A percentile compares a stretch with the other conserved stretches of the same genome.
These are phyloP conservation scores for Paramormyrops kingsleyae DNA, from an alignment of 2,113 vertebrate species.

Conservation along the genomic window DNA sequence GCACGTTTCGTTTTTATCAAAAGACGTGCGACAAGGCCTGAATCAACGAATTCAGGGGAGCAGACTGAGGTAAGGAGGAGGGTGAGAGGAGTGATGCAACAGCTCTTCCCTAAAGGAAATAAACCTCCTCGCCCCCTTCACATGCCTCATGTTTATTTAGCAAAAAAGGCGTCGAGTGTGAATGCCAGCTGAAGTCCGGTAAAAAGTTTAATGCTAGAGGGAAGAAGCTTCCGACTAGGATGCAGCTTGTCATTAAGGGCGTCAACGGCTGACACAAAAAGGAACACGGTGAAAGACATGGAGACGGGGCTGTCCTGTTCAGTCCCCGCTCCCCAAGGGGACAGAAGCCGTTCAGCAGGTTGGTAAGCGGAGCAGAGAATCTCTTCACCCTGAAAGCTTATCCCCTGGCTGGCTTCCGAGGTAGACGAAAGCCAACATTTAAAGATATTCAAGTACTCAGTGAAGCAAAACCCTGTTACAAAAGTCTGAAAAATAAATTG, in stretches of 20 bases:
- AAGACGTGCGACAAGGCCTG: not conserved
- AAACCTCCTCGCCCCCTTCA: not conserved
- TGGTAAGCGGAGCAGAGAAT: not conserved
- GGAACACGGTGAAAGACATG: not conserved
- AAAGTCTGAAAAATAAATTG: not conserved
- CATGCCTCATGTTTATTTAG: not conserved
- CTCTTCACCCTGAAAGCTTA: not conserved
- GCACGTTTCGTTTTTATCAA: not conserved
- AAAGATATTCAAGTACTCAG: not conserved
- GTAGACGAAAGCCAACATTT: not conserved
- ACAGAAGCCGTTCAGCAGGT: not conserved
- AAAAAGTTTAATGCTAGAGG: slow-evolving; percentile 23
- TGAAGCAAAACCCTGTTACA: not conserved
- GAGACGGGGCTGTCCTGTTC: not conserved
- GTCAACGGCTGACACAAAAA: not conserved
- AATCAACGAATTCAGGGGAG: not conserved
- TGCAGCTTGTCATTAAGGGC: too few relatives aligned
- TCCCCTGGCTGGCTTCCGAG: not conserved
- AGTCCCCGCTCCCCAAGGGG: not conserved
- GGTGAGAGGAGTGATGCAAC: not conserved
- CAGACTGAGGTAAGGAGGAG: not conserved
- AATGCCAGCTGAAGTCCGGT: slow-evolving; percentile 13
- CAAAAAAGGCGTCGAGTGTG: not conserved
- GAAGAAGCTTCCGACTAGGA: not conserved
- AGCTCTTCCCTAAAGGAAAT: not conserved